A percentile compares a stretch with the other conserved stretches of the same genome.
Conservation (phyloP, 2,888 invertebrate species). For the Nomada fabriciana region DNA sequence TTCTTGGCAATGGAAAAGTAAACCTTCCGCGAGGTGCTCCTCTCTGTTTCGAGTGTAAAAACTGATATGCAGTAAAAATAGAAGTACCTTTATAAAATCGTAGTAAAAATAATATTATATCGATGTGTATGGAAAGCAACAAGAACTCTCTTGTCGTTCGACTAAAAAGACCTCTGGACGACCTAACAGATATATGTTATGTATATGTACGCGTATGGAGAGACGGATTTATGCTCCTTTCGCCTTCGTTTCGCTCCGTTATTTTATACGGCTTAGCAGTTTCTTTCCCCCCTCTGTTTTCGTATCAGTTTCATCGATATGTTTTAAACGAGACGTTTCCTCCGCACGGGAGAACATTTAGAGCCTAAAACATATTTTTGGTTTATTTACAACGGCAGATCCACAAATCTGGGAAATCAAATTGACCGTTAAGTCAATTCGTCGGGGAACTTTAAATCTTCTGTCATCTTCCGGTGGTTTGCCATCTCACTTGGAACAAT, state of each 20-base stretch:
- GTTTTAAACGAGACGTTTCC: constrained; percentile 42
- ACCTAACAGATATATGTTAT: constrained; percentile 34
- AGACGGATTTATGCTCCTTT: constrained; percentile 53
- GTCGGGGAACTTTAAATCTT: too few species aligned
- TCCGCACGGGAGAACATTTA: constrained; percentile 63
- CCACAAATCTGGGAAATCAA: constrained; percentile 1
- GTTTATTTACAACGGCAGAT: constrained; percentile 31
- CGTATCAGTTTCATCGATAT: constrained; percentile 38
- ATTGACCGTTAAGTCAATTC: neutral
- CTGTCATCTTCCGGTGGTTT: too few species aligned
- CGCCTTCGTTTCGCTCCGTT: neutral
- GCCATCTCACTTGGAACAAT: too few species aligned
- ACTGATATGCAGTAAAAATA: constrained; percentile 57
- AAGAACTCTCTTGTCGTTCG: constrained; percentile 36
- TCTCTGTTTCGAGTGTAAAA: constrained; percentile 18
- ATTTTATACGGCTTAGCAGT: neutral
- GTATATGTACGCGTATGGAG: constrained; percentile 32
- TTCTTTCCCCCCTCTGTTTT: neutral
- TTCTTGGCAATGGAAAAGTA: constrained; percentile 4
- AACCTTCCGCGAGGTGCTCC: neutral
- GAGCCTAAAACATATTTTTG: constrained; percentile 62
- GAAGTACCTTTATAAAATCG: constrained; percentile 49
- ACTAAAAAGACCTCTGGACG: constrained; percentile 49
- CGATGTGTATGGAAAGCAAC: constrained; percentile 48
- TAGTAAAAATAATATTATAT: constrained; percentile 60